Conservation (phyloP, 1,140 invertebrate genomes). For the Drosophila subobscura region DNA sequence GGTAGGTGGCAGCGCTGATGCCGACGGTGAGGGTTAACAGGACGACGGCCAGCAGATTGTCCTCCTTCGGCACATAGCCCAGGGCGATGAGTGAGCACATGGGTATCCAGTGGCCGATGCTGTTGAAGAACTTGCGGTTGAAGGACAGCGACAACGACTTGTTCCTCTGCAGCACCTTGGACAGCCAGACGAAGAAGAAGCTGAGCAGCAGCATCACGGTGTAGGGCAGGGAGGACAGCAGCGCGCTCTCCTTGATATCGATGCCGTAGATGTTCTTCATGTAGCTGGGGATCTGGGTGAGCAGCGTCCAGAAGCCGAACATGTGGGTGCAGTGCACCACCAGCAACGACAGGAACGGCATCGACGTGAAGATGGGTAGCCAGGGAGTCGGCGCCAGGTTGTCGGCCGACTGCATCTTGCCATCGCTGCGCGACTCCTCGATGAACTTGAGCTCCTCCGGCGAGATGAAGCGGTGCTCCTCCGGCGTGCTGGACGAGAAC, state of each 20-base stretch:
- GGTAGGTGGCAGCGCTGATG: slow-evolving; percentile 90
- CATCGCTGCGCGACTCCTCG: slow-evolving; percentile 82
- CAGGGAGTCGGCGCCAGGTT: slow-evolving; percentile 86
- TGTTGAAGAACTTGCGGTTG: slow-evolving; percentile 88
- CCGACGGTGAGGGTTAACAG: slow-evolving; percentile 89
- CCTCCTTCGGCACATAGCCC: slow-evolving; percentile 85
- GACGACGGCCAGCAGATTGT: slow-evolving; percentile 85
- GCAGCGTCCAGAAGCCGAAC: slow-evolving; percentile 97
- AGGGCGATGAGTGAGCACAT: slow-evolving; percentile 87
- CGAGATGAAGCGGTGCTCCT: slow-evolving; percentile 85
- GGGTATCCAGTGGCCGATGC: slow-evolving; percentile 86
- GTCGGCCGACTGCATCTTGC: slow-evolving; percentile 59
- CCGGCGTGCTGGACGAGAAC: slow-evolving; percentile 88
- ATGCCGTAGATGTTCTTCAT: slow-evolving; percentile 92
- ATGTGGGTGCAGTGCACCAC: slow-evolving; percentile 94
- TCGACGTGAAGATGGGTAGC: slow-evolving; percentile 89
- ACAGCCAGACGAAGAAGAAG: slow-evolving; percentile 87
- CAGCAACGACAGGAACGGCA: slow-evolving; percentile 93
- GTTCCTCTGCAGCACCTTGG: slow-evolving; percentile 87
- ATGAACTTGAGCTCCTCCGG: slow-evolving; percentile 87
- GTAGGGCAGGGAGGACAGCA: slow-evolving; percentile 92
- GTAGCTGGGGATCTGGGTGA: slow-evolving; percentile 96
- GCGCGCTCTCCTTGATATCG: slow-evolving; percentile 90
- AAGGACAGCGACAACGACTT: slow-evolving; percentile 85
- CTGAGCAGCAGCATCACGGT: slow-evolving; percentile 88